These are phyloP conservation scores for Arenaria interpres DNA, from an alignment of 2,113 vertebrate species.

Conservation along the genomic window DNA sequence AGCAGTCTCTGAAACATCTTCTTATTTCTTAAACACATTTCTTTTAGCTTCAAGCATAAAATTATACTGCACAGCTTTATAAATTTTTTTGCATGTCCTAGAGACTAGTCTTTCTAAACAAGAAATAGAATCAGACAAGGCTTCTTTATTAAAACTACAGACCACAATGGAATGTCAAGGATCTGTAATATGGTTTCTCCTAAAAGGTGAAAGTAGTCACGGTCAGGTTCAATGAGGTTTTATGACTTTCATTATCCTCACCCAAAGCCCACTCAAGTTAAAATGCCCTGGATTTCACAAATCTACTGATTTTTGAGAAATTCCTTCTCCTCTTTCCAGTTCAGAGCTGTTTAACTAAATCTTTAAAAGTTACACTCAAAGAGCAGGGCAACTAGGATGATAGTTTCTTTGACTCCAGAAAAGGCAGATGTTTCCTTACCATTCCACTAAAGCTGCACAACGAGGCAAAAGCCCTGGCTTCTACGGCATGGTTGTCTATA, in stretches of 20 bases:
- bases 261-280: background rate
- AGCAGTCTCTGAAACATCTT: background rate
- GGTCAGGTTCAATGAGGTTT: background rate
- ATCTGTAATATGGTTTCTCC: background rate
- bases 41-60: background rate
- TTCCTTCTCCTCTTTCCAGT: background rate
- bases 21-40: background rate
- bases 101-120: background rate
- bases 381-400: background rate
- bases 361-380: background rate
- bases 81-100: background rate
- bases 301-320: background rate
- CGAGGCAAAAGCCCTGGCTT: background rate
- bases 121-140: background rate
- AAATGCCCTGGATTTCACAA: slow-evolving; percentile 1
- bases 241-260: background rate
- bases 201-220: background rate
- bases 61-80: background rate
- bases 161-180: background rate
- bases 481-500: background rate
- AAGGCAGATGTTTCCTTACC: background rate
- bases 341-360: background rate
- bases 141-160: background rate
- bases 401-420: background rate
- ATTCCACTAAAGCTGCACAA: background rate